Base-by-base conservation (phyloP, 2,797 vertebrate genomes). In the Columba guinea region DNA sequence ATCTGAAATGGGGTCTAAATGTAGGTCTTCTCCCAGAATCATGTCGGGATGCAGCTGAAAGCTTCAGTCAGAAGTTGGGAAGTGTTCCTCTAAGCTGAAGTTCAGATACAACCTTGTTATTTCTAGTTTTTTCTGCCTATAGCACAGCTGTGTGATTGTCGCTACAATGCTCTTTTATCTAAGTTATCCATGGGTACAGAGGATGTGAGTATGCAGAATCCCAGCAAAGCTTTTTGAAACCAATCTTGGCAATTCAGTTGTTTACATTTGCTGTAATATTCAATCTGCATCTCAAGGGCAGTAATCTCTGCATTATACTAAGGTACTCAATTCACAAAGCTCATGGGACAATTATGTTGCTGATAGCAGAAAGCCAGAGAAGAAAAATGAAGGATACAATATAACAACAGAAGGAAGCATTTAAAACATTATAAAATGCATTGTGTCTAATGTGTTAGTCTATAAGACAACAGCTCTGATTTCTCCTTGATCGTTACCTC, bases 241-340 rank as follows among this genome's bases (percentile, higher is more conserved):
- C 37, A 30, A 6, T 15, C 49, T 65, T 75, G 59, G 44, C 62
- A 37, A n/a, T 76, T 80, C 74, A 35, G 49, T 76, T 93, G 64
- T 80, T 92, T 92, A 78, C 76, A 56, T 88, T 93, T 95, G 74
- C 69, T 86, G 62, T 63, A 73, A 67, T 46, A 59, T 46, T 84
- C 74, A 76, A 69, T 49, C 69, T 84, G 51, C 74, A 73, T 64
- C 83, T 95, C 86, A 84, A 76, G 89, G 86, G 74, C 82, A 90
- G 35, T 52, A 73, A 89, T 87, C 84, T 64, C 69, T 87, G 46
- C 39, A 8, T 76, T 84, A 77, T 41, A 51, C 74, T 48, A 24
- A 84, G 55, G 49, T 80, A 73, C 35, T 80, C 46, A 41, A 55
- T 88, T 95, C 76, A 60, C n/a, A 82, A 69, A 73, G 60, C 69